phyloP scores from a whole-genome alignment of 2,888 invertebrate species.

The Lysandra coridon region DNA sequence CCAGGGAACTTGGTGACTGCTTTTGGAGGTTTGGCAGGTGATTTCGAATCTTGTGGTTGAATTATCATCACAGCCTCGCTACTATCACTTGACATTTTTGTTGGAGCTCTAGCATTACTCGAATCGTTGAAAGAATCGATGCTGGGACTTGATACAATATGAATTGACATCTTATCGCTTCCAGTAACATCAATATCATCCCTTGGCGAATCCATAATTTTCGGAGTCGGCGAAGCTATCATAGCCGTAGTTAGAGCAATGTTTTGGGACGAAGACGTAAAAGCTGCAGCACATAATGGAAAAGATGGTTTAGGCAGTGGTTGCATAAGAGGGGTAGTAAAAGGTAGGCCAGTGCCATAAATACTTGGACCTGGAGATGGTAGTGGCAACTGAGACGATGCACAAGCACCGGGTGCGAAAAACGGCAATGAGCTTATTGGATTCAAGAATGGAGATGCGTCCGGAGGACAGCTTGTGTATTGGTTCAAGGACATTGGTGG shows the following conservation, averaged over 20 bases:
- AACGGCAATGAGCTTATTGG: conserved; percentile 81
- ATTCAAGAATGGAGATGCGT: conserved; percentile 80
- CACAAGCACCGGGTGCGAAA: conserved; percentile 76
- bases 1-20: conserved; percentile 82
- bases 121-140: conserved; percentile 63
- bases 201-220: conserved; percentile 67
- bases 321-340: conserved; percentile 75
- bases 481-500: conserved; percentile 74
- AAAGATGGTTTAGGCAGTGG: conserved; percentile 74
- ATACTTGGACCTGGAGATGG: conserved; percentile 84
- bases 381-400: conserved; percentile 82
- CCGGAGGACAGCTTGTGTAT: conserved; percentile 77
- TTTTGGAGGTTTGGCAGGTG: conserved; percentile 74
- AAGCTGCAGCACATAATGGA: conserved; percentile 87
- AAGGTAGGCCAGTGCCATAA: conserved; percentile 81
- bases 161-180: conserved; percentile 65
- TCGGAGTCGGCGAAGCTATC: conserved; percentile 85
- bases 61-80: conserved; percentile 58
- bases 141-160: conserved; percentile 64
- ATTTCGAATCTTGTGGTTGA: conserved; percentile 60
- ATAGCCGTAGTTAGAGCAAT: conserved; percentile 90
- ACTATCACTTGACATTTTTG: conserved; percentile 66
- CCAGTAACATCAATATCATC: conserved; percentile 68
- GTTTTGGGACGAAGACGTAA: conserved; percentile 90
- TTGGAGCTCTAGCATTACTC: conserved; percentile 53